Conservation (phyloP, 1,140 invertebrate species). For the Drosophila elegans region DNA sequence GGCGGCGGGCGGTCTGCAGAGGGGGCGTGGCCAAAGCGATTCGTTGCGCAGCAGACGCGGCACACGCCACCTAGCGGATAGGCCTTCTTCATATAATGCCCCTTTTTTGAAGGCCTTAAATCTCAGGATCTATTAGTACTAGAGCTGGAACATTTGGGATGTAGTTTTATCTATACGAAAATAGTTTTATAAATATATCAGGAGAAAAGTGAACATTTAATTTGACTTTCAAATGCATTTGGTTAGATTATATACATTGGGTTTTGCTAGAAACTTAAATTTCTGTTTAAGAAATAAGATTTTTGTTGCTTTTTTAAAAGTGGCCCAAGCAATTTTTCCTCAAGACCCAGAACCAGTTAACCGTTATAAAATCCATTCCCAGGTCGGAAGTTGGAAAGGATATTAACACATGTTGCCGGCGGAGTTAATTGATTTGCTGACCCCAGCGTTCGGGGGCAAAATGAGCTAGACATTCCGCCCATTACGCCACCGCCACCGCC, state of each 20-base stretch:
- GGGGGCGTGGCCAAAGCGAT: slow-evolving; percentile 41
- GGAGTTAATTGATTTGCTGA: slow-evolving; percentile 81
- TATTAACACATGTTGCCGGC: slow-evolving; percentile 83
- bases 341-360: slow-evolving; percentile 19
- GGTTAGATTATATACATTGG: neutral
- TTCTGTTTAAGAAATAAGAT: neutral
- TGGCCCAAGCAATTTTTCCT: neutral
- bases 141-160: neutral
- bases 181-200: neutral
- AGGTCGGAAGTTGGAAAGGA: slow-evolving; percentile 72
- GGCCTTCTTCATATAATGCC: neutral
- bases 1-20: slow-evolving; percentile 31
- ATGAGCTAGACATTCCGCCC: slow-evolving; percentile 57
- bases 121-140: neutral
- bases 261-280: too few relatives aligned
- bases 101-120: neutral
- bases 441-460: slow-evolving; percentile 51
- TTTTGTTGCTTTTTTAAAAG: neutral
- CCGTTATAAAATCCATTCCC: slow-evolving; percentile 32
- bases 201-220: neutral
- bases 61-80: slow-evolving; percentile 50
- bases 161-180: neutral
- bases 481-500: neutral
- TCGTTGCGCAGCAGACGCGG: slow-evolving; percentile 35
- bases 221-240: neutral